A percentile compares a stretch with the other conserved stretches of the same genome.
These are phyloP conservation scores for Lysiphlebus fabarum DNA, from an alignment of 1,140 invertebrate species.

Conservation along the genomic window DNA sequence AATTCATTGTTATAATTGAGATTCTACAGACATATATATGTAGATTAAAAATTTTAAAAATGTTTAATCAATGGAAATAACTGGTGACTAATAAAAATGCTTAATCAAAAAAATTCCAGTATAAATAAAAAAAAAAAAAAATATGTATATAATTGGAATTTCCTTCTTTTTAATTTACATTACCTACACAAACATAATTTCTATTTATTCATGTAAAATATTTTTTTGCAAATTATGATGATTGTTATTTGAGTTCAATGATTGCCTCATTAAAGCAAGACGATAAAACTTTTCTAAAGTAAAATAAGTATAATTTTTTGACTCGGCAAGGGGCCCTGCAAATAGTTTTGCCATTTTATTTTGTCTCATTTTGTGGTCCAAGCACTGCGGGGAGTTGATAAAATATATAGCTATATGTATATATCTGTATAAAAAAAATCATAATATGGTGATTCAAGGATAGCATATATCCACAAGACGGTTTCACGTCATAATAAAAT, in stretches of 20 bases:
- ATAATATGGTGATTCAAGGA: conserved; percentile 23
- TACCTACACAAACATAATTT: too few species aligned
- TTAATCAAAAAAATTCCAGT: too few species aligned
- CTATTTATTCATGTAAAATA: not conserved
- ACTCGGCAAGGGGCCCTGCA: conserved; percentile 7
- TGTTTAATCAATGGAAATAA: too few species aligned
- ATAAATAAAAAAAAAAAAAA: too few species aligned
- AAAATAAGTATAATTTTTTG: conserved; percentile 10
- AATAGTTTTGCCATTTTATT: conserved; percentile 7
- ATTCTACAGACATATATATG: too few species aligned
- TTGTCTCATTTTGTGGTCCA: conserved; percentile 24
- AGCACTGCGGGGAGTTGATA: conserved; percentile 22
- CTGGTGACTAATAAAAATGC: too few species aligned
- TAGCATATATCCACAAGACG: conserved; percentile 21
- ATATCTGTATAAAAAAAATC: too few species aligned
- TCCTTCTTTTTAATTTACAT: too few species aligned
- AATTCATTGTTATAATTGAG: too few species aligned
- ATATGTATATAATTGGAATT: too few species aligned
- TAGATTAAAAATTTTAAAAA: too few species aligned
- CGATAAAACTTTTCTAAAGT: conserved; percentile 14
- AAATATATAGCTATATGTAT: too few species aligned
- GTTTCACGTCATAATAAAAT: conserved; percentile 31
- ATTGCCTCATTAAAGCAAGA: conserved; percentile 4
- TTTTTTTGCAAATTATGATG: not conserved
- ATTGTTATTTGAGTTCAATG: conserved; percentile 3